phyloP scores from a whole-genome alignment of 1,140 invertebrate genomes.

The Drosophila funebris region DNA sequence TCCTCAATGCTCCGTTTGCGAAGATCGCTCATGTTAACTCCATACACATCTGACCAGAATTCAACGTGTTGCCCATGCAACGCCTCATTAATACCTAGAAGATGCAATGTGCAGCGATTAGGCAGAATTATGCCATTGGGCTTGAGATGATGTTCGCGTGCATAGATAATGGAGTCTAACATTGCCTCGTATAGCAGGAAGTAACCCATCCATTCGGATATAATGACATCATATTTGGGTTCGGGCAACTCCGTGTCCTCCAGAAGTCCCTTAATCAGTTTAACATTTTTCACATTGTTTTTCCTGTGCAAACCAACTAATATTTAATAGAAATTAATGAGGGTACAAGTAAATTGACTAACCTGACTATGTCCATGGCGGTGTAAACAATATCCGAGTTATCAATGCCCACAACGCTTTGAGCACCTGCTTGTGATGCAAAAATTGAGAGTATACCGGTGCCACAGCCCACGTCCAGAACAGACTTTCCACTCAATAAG shows the following conservation, averaged over 20 bases:
- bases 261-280: slow-evolving; percentile 91
- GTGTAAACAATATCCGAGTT: slow-evolving; percentile 93
- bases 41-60: slow-evolving; percentile 99
- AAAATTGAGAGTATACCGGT: slow-evolving; percentile 98
- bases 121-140: slow-evolving; percentile 90
- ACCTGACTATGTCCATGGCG: slow-evolving; percentile 91
- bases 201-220: slow-evolving; percentile 99
- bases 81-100: slow-evolving; percentile 94
- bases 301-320: slow-evolving; percentile 82
- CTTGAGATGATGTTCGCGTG: slow-evolving; percentile 94
- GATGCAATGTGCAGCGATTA: slow-evolving; percentile 94
- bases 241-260: slow-evolving; percentile 93
- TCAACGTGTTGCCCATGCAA: slow-evolving; percentile 89
- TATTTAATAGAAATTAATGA: background rate
- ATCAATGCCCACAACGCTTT: slow-evolving; percentile 95
- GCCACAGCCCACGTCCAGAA: slow-evolving; percentile 97
- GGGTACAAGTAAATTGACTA: background rate
- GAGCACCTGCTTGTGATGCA: slow-evolving; percentile 96
- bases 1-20: slow-evolving; percentile 94
- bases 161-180: slow-evolving; percentile 96
- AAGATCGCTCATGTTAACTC: slow-evolving; percentile 98
- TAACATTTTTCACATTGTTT: slow-evolving; percentile 87
- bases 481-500: slow-evolving; percentile 89
- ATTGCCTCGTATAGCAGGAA: slow-evolving; percentile 99
- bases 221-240: slow-evolving; percentile 96